phyloP scores from a whole-genome alignment of 2,113 vertebrate species.

The Cottus gobio region DNA sequence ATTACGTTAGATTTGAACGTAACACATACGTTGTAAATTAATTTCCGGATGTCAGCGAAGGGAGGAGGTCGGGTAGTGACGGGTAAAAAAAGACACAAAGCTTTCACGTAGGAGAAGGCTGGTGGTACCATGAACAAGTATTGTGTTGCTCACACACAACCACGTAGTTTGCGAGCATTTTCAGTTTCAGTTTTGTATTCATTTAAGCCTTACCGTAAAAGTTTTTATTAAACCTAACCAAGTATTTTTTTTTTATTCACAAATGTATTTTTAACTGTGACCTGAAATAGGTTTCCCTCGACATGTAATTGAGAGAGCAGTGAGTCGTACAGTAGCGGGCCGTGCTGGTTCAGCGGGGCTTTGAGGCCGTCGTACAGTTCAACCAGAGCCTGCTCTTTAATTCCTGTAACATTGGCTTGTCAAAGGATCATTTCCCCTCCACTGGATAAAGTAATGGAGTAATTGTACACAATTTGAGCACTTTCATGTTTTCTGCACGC shows the following conservation, averaged over 20 bases:
- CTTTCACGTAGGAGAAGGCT: not conserved
- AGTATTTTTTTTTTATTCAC: not conserved
- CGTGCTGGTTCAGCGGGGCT: not conserved
- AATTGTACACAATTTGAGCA: constrained; percentile 51
- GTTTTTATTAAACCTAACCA: not conserved
- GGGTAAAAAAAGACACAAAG: not conserved
- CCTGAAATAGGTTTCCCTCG: not conserved
- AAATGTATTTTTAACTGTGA: not conserved
- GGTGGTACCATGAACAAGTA: not conserved
- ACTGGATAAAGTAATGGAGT: constrained; percentile 54
- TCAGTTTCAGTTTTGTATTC: too few species aligned
- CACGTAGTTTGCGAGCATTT: too few species aligned
- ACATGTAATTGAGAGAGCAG: not conserved
- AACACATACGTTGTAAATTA: too few species aligned
- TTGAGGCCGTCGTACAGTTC: constrained; percentile 10
- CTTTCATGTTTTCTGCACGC: constrained; percentile 62
- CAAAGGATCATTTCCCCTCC: constrained; percentile 50
- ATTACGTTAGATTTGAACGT: too few species aligned
- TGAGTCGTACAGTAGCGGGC: not conserved
- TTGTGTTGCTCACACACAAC: not conserved
- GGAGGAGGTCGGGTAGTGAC: not conserved
- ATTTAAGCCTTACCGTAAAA: too few species aligned
- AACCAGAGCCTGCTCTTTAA: constrained; percentile 7
- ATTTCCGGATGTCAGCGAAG: not conserved
- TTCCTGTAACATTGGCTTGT: constrained; percentile 35